Evolutionary conservation across 92 coral and sea anemone species (phyloP).

Genomic region (Porites cylindrica): DNA sequence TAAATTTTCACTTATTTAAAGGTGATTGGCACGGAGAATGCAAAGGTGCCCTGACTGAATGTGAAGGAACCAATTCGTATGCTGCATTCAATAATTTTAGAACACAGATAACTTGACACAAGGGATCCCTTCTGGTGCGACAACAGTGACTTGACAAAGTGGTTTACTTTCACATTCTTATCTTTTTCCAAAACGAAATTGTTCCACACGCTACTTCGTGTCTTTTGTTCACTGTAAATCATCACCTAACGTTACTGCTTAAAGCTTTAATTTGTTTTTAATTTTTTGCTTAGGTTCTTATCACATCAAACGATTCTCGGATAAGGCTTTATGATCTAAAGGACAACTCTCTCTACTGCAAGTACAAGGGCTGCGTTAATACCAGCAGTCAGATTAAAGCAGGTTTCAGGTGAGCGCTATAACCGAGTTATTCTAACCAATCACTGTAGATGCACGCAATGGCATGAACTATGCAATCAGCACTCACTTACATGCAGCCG

Average conservation of each 20-base stretch:
- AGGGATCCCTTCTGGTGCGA: too few species aligned
- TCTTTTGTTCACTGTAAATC: not conserved
- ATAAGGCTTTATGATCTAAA: conserved; percentile 95
- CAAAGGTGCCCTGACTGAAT: too few species aligned
- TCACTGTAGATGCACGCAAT: too few species aligned
- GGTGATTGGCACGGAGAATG: too few species aligned
- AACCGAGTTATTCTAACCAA: not conserved
- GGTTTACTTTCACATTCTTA: too few species aligned
- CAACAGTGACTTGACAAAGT: too few species aligned
- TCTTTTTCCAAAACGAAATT: not conserved
- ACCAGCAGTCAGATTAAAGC: conserved; percentile 98
- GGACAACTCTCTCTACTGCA: conserved; percentile 97
- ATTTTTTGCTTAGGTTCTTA: conserved; percentile 73
- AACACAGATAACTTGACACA: too few species aligned
- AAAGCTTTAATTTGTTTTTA: not conserved
- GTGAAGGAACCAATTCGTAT: too few species aligned
- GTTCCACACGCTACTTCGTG: not conserved
- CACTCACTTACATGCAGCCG: too few species aligned
- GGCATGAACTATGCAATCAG: too few species aligned
- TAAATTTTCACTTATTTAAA: not conserved
- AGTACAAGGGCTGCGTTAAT: conserved; percentile 95
- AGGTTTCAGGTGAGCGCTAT: conserved; percentile 83
- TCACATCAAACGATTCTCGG: conserved; percentile 97
- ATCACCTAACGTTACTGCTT: not conserved
- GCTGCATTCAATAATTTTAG: too few species aligned